phyloP scores from a whole-genome alignment of 2,888 invertebrate genomes.

The Tridacna crocea region DNA sequence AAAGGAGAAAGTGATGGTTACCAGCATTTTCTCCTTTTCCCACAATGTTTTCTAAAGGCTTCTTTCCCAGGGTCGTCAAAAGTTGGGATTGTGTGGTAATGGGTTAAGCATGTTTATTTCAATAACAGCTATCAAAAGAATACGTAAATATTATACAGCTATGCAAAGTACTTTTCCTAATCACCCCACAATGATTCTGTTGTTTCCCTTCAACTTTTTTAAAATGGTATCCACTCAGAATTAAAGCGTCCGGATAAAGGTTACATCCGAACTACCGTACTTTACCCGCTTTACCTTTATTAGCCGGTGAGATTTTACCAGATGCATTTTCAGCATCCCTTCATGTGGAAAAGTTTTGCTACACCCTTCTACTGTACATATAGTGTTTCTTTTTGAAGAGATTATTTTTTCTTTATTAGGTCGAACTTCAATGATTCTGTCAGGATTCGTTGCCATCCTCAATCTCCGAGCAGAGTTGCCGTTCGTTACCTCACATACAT shows the following conservation, averaged over 20 bases:
- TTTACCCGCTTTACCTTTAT: conserved; percentile 14
- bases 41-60: no score
- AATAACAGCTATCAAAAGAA: not conserved
- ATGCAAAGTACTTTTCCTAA: not conserved
- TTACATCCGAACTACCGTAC: not conserved
- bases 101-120: not conserved
- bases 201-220: no score
- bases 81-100: no score
- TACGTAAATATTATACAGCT: not conserved
- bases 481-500: no score
- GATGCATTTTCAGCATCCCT: conserved; percentile 53
- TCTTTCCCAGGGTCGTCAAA: no score
- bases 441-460: conserved; percentile 3
- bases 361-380: conserved; percentile 45
- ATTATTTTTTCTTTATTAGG: conserved; percentile 38
- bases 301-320: conserved; percentile 49
- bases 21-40: no score
- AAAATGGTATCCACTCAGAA: no score
- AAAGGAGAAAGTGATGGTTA: no score
- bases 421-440: conserved; percentile 33
- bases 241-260: not conserved
- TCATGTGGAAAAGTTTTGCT: conserved; percentile 42
- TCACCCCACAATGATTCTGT: no score
- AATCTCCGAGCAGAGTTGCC: no score
- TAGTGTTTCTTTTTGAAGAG: conserved; percentile 32